Conservation (phyloP, 2,888 invertebrate genomes). For the Andrena praecox region DNA sequence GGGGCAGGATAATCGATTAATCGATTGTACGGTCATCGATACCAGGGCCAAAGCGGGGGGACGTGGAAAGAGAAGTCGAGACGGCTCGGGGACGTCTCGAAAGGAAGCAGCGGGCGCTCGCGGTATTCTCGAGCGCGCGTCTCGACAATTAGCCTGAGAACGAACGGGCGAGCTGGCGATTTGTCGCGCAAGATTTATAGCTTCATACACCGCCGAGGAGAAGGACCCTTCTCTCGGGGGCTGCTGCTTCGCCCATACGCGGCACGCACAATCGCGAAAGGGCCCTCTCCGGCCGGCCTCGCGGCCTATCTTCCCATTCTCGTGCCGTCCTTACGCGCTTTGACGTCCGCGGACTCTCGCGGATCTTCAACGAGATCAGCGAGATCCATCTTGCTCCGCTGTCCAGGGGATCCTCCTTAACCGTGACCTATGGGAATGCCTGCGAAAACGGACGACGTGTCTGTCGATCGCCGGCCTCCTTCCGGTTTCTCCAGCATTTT, state of each 20-base stretch:
- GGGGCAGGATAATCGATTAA: slow-evolving; percentile 76
- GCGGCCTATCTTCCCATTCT: slow-evolving; percentile 52
- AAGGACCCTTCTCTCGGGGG: slow-evolving; percentile 19
- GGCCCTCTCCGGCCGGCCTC: slow-evolving; percentile 25
- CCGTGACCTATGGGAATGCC: slow-evolving; percentile 72
- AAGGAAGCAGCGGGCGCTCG: slow-evolving; percentile 31
- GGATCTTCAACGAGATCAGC: slow-evolving; percentile 70
- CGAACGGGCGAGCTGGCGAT: slow-evolving; percentile 76
- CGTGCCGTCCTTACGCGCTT: slow-evolving; percentile 50
- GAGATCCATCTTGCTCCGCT: slow-evolving; percentile 55
- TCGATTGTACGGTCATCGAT: slow-evolving; percentile 73
- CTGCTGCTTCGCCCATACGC: slow-evolving; percentile 57
- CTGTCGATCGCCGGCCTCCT: slow-evolving; percentile 50
- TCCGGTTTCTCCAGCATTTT: slow-evolving; percentile 53
- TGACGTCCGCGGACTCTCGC: slow-evolving; percentile 59
- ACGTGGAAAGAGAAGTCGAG: slow-evolving; percentile 33
- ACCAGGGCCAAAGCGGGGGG: slow-evolving; percentile 13
- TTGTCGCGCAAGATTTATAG: slow-evolving; percentile 81
- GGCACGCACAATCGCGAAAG: slow-evolving; percentile 59
- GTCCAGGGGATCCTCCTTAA: slow-evolving; percentile 58
- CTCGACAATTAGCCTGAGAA: slow-evolving; percentile 81
- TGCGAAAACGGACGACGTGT: slow-evolving; percentile 63
- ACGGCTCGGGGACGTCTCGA: slow-evolving; percentile 28
- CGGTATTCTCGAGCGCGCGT: slow-evolving; percentile 76
- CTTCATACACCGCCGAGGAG: slow-evolving; percentile 76